phyloP scores from a whole-genome alignment of 2,888 invertebrate species.

The Metacarcinus magister region DNA sequence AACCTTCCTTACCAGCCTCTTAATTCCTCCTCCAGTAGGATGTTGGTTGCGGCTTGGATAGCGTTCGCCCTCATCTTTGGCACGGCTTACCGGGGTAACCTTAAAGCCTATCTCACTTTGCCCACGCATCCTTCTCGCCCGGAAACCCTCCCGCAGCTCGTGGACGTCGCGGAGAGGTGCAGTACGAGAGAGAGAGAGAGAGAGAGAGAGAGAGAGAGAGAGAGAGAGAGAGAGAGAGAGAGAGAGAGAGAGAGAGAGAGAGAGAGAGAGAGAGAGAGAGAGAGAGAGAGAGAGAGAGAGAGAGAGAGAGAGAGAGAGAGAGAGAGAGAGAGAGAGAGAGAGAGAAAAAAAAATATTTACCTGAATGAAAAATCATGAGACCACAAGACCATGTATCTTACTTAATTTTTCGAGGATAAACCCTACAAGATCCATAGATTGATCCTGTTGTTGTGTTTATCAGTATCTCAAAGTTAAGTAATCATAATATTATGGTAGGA shows the following conservation, averaged over 20 bases:
- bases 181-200: neutral
- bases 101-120: conserved; percentile 70
- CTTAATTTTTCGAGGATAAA: too few relatives aligned
- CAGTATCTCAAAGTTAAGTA: too few relatives aligned
- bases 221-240: conserved; percentile 2
- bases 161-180: conserved; percentile 53
- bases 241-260: conserved; percentile 2
- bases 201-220: conserved; percentile 2
- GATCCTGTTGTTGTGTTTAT: too few relatives aligned
- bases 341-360: neutral
- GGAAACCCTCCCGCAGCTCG: conserved; percentile 66
- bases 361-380: too few relatives aligned
- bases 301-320: too few relatives aligned
- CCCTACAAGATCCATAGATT: too few relatives aligned
- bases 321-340: neutral
- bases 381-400: too few relatives aligned
- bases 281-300: too few relatives aligned
- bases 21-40: too few relatives aligned
- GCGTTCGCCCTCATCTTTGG: conserved; percentile 67
- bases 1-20: too few relatives aligned
- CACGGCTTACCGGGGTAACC: conserved; percentile 65
- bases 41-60: conserved; percentile 44
- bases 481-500: too few relatives aligned
- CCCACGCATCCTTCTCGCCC: conserved; percentile 67
- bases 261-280: neutral